Conservation (phyloP, 1,140 invertebrate species). For the Hycleus cichorii region DNA sequence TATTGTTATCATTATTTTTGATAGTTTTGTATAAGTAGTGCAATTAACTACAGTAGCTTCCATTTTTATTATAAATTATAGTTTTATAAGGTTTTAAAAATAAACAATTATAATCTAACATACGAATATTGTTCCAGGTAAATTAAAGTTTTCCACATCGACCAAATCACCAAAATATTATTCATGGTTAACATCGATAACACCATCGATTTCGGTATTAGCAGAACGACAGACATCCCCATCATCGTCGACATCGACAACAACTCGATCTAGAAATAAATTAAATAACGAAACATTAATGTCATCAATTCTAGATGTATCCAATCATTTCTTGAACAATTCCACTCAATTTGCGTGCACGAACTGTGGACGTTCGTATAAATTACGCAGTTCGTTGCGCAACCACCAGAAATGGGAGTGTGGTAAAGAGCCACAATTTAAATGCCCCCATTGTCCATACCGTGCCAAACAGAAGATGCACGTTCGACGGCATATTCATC, state of each 20-base stretch:
- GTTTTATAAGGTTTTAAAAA: neutral
- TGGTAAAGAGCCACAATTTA: slow-evolving; percentile 66
- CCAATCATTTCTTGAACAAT: too few relatives aligned
- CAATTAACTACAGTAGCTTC: too few relatives aligned
- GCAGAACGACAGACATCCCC: neutral
- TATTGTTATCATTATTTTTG: slow-evolving; percentile 1
- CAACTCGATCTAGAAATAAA: too few relatives aligned
- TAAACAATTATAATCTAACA: neutral
- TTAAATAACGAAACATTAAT: too few relatives aligned
- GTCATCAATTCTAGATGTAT: too few relatives aligned
- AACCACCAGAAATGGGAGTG: slow-evolving; percentile 45
- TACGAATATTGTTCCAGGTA: slow-evolving; percentile 5
- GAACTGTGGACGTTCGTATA: slow-evolving; percentile 13
- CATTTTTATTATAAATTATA: neutral
- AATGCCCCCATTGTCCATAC: slow-evolving; percentile 72
- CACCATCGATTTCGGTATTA: slow-evolving; percentile 2
- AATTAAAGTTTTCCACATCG: neutral
- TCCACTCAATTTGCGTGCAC: too few relatives aligned
- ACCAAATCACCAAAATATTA: neutral
- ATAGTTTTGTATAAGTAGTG: neutral
- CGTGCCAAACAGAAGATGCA: slow-evolving; percentile 77
- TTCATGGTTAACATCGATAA: neutral
- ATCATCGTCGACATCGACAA: neutral
- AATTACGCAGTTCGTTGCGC: slow-evolving; percentile 44
- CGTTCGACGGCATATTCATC: slow-evolving; percentile 69